A percentile compares a stretch with the other conserved stretches of the same genome.
phyloP scores from a whole-genome alignment of 2,888 invertebrate genomes.

The Glaucopsyche alexis region DNA sequence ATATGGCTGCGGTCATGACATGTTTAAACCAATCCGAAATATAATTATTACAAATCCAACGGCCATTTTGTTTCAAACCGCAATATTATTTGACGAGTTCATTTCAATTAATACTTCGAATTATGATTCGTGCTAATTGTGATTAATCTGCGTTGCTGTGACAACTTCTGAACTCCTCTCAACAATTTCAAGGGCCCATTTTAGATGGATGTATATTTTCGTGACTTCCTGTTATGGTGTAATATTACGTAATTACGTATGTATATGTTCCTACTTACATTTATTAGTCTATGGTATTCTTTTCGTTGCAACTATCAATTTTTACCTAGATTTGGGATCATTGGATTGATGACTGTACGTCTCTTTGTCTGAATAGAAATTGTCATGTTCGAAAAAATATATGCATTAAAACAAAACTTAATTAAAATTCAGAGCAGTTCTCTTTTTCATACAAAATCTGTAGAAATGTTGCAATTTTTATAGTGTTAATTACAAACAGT shows the following conservation, averaged over 20 bases:
- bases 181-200: not conserved
- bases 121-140: conserved; percentile 17
- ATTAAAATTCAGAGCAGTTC: no score
- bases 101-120: conserved; percentile 36
- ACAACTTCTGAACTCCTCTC: not conserved
- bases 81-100: conserved; percentile 40
- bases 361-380: no score
- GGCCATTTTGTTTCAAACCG: conserved; percentile 36
- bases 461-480: no score
- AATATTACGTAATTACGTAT: not conserved
- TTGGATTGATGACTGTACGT: no score
- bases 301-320: not conserved
- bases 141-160: conserved; percentile 24
- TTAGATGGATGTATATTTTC: conserved; percentile 4
- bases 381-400: no score
- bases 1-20: conserved; percentile 35
- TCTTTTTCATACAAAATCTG: no score
- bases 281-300: not conserved
- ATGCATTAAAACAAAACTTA: no score
- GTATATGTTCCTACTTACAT: not conserved
- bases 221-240: not conserved
- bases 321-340: no score
- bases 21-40: conserved; percentile 36
- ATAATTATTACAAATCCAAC: conserved; percentile 40
- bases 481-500: no score